Evolutionary conservation across 1,140 invertebrate species (phyloP), one percentile per base, ranked within the genome.

Genomic region (Microplitis mediator): DNA sequence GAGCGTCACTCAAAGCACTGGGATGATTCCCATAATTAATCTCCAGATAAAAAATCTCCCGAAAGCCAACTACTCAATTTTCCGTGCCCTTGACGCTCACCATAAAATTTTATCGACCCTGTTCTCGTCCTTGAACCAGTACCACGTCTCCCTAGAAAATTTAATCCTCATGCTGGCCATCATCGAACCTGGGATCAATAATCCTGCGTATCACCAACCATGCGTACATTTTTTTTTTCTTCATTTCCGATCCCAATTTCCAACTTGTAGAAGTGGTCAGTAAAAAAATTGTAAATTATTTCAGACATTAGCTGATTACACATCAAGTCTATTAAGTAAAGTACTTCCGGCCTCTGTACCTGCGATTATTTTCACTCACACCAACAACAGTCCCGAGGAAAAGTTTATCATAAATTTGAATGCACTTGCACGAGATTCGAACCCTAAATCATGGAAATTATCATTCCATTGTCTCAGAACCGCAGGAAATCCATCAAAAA

Each of bases 161-260:
- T 98, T 97, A 14, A 90, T 99, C 4, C 89, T 99, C 67, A 99
- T 99, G 86, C 97, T 98, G 16, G 99, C 99, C 90, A 99, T 99
- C 97, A 95, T 96, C 14, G 16, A 58, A 51, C 45, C n/a, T 60
- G 79, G 23, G 45, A 71, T 69, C 14, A 63, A 74, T 31, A 74
- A 65, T 51, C n/a, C 51, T 4, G 86, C 87, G 50, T 76, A 73
- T 61, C 76, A 63, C 64, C 72, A 62, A 1, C 71, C 80, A 3
- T 69, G 81, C 63, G 78, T 81, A 72, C 8, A 16, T 0, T 52
- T 54, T 68, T 67, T 61, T 3, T 60, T 45, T 36, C 3, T 52
- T 13, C 4, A 9, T 11, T 45, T 45, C 0, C 8, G 8, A 9
- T 45, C 23, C 23, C 23, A 1, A 23, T 23, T 23, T 2, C 2